These are phyloP conservation scores for Copidosoma aretas DNA, from an alignment of 2,888 invertebrate genomes.

Conservation along the genomic window DNA sequence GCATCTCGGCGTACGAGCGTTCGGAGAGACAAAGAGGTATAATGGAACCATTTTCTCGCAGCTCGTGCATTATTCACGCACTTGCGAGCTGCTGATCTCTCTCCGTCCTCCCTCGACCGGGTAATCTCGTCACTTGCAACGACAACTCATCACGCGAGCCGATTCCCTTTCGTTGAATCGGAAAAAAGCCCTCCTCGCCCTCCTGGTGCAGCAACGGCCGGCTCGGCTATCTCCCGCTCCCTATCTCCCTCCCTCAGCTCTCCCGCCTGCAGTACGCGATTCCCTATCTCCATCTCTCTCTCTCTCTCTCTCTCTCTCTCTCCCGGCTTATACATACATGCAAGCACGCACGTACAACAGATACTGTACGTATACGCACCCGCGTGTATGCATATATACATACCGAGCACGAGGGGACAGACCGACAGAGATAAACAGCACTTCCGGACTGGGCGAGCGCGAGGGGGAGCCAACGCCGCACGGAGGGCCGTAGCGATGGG, in stretches of 20 bases:
- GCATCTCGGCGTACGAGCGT: no score
- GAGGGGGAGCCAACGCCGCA: neutral
- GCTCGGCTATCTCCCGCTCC: constrained; percentile 31
- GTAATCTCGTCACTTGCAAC: no score
- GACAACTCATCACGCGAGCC: neutral
- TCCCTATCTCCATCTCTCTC: neutral
- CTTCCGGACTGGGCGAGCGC: constrained; percentile 52
- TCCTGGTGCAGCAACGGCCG: constrained; percentile 23
- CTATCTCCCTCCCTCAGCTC: constrained; percentile 34
- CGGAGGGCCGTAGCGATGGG: neutral
- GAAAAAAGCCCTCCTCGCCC: neutral
- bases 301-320: constrained; percentile 20
- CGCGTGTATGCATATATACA: constrained; percentile 6
- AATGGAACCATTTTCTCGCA: constrained; percentile 4
- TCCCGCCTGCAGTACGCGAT: neutral
- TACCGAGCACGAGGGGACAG: constrained; percentile 54
- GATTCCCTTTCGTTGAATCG: neutral
- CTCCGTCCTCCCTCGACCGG: no score
- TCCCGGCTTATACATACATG: no score
- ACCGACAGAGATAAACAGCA: constrained; percentile 62
- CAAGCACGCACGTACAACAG: no score
- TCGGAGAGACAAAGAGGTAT: no score
- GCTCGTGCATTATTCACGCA: constrained; percentile 6
- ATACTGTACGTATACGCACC: constrained; percentile 7
- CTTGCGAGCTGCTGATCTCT: neutral